These are phyloP conservation scores for Ctenodactylus gundi DNA, from an alignment of 2,113 vertebrate genomes.

Conservation along the genomic window DNA sequence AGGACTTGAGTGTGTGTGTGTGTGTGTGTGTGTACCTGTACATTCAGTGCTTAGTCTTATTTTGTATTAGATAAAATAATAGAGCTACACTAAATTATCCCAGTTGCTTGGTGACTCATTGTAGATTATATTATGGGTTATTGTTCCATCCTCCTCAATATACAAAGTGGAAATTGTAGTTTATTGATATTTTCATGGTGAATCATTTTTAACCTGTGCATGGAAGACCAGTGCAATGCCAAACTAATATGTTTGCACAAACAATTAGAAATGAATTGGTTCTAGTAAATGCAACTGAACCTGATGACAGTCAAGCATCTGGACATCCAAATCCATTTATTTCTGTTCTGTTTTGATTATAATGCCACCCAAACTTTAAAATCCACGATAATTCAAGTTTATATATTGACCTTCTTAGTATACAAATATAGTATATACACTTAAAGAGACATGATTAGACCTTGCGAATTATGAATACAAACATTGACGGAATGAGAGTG, in stretches of 20 bases:
- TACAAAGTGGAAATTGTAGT: background rate
- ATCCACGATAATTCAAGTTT: background rate
- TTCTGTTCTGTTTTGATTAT: conserved; percentile 27
- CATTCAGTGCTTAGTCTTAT: background rate
- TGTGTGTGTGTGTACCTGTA: background rate
- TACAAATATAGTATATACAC: background rate
- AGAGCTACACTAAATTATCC: background rate
- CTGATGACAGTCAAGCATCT: background rate
- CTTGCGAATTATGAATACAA: background rate
- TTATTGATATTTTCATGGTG: conserved; percentile 17
- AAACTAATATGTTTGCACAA: conserved; percentile 4
- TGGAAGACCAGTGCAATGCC: background rate
- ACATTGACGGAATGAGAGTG: background rate
- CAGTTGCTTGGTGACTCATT: background rate
- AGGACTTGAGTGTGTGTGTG: background rate
- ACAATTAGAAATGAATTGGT: conserved; percentile 8
- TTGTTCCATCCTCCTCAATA: background rate
- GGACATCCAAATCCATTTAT: background rate
- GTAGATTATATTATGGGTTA: background rate
- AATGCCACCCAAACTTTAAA: conserved; percentile 12
- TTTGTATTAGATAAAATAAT: conserved; percentile 1
- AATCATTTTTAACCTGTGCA: background rate
- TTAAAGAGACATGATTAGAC: background rate
- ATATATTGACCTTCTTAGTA: background rate
- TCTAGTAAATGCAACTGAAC: conserved; percentile 13